These are phyloP conservation scores for Dallia pectoralis DNA, from an alignment of 2,797 vertebrate species.

Conservation along the genomic window DNA sequence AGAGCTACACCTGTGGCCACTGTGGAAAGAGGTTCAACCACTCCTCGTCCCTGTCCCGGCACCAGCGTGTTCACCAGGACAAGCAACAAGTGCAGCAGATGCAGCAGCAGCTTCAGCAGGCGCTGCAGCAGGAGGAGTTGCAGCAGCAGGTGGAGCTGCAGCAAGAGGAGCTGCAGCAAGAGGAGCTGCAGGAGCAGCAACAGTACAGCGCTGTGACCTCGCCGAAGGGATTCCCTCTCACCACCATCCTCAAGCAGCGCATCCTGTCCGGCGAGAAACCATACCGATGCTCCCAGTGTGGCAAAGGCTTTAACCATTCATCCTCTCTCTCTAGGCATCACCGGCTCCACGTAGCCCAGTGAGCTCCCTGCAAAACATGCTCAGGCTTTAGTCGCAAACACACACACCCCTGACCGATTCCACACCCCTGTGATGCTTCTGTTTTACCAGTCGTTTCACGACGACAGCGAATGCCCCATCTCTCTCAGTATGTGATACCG, in stretches of 20 bases:
- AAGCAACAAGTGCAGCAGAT: conserved; percentile 60
- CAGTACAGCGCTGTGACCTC: conserved; percentile 71
- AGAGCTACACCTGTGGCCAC: conserved; percentile 76
- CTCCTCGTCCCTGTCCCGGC: conserved; percentile 77
- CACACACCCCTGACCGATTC: conserved; percentile 22
- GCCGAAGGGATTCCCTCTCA: conserved; percentile 75
- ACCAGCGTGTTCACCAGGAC: conserved; percentile 79
- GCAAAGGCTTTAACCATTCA: conserved; percentile 83
- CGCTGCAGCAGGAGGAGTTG: conserved; percentile 25
- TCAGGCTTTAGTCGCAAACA: conserved; percentile 15
- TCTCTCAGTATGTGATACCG: conserved; percentile 40
- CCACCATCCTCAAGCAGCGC: conserved; percentile 75
- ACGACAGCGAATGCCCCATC: conserved; percentile 41
- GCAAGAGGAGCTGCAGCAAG: conserved; percentile 36
- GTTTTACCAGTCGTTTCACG: conserved; percentile 43
- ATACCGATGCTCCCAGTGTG: conserved; percentile 80
- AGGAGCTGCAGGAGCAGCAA: conserved; percentile 40
- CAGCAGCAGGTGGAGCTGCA: conserved; percentile 47
- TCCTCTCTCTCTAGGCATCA: conserved; percentile 82
- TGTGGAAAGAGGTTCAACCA: conserved; percentile 81
- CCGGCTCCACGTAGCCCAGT: conserved; percentile 76
- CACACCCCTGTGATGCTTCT: conserved; percentile 34
- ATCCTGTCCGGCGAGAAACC: conserved; percentile 75
- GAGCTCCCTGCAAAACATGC: conserved; percentile 35
- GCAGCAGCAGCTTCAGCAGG: conserved; percentile 35